Evolutionary conservation across 23 tunicate genomes (phyloP).

Genomic region (Styela plicata): DNA sequence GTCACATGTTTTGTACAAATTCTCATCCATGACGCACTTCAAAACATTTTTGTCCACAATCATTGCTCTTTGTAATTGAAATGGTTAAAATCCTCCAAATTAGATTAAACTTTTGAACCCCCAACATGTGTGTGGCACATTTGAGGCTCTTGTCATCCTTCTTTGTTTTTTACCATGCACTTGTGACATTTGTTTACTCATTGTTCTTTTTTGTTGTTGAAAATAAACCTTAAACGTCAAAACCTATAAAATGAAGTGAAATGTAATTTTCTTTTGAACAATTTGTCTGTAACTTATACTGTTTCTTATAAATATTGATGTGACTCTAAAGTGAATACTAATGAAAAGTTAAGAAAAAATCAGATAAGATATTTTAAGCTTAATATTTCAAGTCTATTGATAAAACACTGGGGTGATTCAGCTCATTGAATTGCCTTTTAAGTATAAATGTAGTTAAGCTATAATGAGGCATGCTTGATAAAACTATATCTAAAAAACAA

Average conservation of each 20-base stretch:
- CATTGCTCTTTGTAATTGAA: neutral
- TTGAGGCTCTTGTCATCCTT: neutral
- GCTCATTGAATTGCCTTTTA: no score
- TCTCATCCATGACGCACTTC: neutral
- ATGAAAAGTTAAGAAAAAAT: no score
- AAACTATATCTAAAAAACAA: no score
- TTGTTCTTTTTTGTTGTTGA: neutral
- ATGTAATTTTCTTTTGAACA: neutral
- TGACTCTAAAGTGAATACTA: neutral
- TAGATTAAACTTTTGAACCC: neutral
- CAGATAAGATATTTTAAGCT: no score
- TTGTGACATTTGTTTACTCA: neutral
- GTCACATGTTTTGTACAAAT: neutral
- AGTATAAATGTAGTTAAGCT: no score
- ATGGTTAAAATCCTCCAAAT: neutral
- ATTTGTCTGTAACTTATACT: neutral
- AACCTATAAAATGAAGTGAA: neutral
- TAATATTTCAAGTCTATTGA: no score
- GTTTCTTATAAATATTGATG: neutral
- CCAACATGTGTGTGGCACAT: neutral
- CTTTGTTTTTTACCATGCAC: neutral
- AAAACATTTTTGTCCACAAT: neutral
- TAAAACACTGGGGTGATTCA: no score
- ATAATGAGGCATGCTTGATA: no score
- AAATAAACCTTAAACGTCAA: neutral